phyloP scores from a whole-genome alignment of 2,113 vertebrate species.

The Channa argus region DNA sequence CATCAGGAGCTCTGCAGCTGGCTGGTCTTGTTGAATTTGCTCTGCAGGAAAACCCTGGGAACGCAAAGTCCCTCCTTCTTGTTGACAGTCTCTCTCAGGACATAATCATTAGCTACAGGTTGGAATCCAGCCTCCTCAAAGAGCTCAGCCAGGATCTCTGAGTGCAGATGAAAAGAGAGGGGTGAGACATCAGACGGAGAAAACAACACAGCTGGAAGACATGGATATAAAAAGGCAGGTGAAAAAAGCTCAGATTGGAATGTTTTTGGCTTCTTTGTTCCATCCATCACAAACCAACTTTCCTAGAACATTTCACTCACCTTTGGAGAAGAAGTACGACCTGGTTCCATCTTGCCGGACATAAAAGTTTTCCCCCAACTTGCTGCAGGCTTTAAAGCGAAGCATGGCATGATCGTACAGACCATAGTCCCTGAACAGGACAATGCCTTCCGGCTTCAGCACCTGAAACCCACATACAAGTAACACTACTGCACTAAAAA shows the following conservation, averaged over 20 bases:
- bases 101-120: slow-evolving; percentile 87
- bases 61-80: slow-evolving; percentile 94
- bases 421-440: slow-evolving; percentile 96
- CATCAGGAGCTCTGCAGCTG: slow-evolving; percentile 39
- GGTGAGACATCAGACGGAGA: not conserved
- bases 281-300: not conserved
- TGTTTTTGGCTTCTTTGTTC: too few relatives aligned
- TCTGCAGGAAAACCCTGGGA: slow-evolving; percentile 93
- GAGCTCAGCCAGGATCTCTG: slow-evolving; percentile 89
- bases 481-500: not conserved
- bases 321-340: slow-evolving; percentile 94
- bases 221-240: too few relatives aligned
- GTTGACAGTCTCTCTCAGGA: slow-evolving; percentile 94
- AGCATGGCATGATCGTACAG: slow-evolving; percentile 95
- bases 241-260: not conserved
- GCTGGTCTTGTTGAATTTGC: slow-evolving; percentile 90
- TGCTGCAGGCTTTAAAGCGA: slow-evolving; percentile 92
- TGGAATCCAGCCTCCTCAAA: slow-evolving; percentile 85
- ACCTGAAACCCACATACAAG: slow-evolving; percentile 80
- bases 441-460: slow-evolving; percentile 89
- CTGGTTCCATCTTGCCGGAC: slow-evolving; percentile 97
- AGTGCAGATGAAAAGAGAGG: slow-evolving; percentile 4
- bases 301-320: slow-evolving; percentile 76
- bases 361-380: slow-evolving; percentile 95
- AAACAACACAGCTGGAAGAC: not conserved